Evolutionary conservation across 2,888 invertebrate genomes (phyloP).

Genomic region (Drosophila pseudotakahashii): DNA sequence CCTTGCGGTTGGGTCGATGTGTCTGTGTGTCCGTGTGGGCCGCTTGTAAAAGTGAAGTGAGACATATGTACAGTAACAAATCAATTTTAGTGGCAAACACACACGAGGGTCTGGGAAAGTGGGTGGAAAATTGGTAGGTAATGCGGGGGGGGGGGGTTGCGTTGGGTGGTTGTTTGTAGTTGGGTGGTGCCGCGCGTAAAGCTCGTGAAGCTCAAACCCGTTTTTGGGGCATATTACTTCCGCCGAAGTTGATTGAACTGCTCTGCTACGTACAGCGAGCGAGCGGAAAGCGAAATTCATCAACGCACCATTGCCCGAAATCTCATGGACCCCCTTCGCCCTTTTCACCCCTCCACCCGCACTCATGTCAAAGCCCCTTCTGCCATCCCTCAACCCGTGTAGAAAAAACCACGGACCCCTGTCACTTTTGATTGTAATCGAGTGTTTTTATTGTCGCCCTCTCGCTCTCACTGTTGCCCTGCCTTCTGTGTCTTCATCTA

Average conservation of each 20-base stretch:
- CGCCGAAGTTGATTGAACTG: conserved; percentile 58
- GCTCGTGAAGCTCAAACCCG: conserved; percentile 36
- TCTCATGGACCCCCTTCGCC: not conserved
- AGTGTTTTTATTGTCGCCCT: conserved; percentile 61
- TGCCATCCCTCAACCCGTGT: not conserved
- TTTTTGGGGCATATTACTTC: conserved; percentile 65
- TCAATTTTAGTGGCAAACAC: conserved; percentile 64
- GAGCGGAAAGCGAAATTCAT: conserved; percentile 46
- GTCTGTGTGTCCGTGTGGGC: conserved; percentile 13
- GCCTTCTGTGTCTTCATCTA: conserved; percentile 26
- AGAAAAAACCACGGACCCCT: conserved; percentile 52
- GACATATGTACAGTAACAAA: conserved; percentile 73
- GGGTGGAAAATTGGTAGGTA: not conserved
- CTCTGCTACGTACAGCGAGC: conserved; percentile 23
- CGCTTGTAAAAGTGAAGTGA: conserved; percentile 42
- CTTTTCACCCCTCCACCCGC: not conserved
- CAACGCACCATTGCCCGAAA: conserved; percentile 43
- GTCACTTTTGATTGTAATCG: conserved; percentile 78
- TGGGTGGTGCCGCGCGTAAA: not conserved
- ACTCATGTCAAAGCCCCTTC: conserved; percentile 3
- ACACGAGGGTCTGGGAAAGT: not conserved
- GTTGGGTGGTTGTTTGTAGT: too few relatives aligned
- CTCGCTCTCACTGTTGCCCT: conserved; percentile 30
- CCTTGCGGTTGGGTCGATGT: conserved; percentile 11
- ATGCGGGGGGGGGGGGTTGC: too few relatives aligned